Conservation (phyloP, 2,113 vertebrate genomes). For the Podocnemis expansa region DNA sequence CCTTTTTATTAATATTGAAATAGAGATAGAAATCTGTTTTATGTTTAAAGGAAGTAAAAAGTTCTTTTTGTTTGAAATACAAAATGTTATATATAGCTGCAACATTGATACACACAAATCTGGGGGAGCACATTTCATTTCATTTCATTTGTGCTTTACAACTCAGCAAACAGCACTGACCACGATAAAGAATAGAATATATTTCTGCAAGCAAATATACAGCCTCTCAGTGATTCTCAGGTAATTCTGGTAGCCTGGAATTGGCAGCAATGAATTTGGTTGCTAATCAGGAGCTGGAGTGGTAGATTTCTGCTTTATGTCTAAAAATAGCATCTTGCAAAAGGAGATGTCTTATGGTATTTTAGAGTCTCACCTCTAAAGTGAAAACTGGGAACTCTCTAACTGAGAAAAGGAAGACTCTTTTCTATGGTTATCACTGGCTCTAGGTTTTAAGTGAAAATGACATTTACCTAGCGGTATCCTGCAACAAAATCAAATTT, state of each 20-base stretch:
- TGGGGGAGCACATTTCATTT: neutral
- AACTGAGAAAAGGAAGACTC: conserved; percentile 32
- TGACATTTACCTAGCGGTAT: conserved; percentile 59
- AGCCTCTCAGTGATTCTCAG: neutral
- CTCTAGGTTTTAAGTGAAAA: conserved; percentile 25
- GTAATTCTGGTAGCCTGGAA: neutral
- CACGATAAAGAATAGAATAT: neutral
- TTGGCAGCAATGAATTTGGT: neutral
- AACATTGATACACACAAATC: neutral
- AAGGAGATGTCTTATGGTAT: neutral
- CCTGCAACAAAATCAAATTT: conserved; percentile 5
- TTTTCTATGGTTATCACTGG: neutral
- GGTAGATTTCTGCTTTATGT: neutral
- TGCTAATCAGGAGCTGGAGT: neutral
- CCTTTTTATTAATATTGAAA: conserved; percentile 60
- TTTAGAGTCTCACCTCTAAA: neutral
- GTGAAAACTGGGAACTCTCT: neutral
- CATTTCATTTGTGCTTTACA: neutral
- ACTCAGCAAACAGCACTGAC: neutral
- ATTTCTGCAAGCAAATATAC: conserved; percentile 8
- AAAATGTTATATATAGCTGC: conserved; percentile 35
- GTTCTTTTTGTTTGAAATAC: conserved; percentile 14
- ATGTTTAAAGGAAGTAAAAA: conserved; percentile 20
- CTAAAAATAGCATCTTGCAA: neutral
- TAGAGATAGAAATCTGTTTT: conserved; percentile 58